Base-by-base conservation (phyloP, 2,888 invertebrate genomes). In the Drosophila kokeensis region DNA sequence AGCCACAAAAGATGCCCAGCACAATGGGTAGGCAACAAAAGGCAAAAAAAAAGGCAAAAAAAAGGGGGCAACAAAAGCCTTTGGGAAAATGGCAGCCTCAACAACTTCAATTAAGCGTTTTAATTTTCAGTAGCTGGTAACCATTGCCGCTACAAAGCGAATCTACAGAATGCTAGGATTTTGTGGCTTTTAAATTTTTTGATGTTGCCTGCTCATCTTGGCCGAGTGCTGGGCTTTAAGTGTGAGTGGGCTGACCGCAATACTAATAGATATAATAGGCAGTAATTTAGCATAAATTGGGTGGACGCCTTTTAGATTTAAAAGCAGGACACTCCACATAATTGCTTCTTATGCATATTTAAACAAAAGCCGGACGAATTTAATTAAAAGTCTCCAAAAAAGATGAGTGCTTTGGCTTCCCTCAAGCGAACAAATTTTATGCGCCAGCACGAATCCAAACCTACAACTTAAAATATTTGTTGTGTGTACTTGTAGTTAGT, bases 281-380 rank as follows among this genome's bases (percentile, higher is more conserved):
- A 82, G 88, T 86, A 82, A 83, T 66, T 86, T 82, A 62, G 73
- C 88, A 86, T 86, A 88, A 86, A 83, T 83, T 88, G 66, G 52
- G 77, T 30, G 45, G 60, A 58, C 59, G 30, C 6, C 57, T 21
- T 21, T 40, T 11, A 21, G 29, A n/a, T 8, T 45, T 21, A 45
- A 24, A 13, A 53, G 49, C 34, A 50, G 58, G 34, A 59, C 68
- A 71, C 74, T 80, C 55, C 59, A 69, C 71, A 65, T 84, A 87
- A 84, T 84, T 84, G 79, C 85, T 82, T 65, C 65, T 81, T 82
- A 79, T 87, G 85, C 79, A 85, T 81, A 85, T 83, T 81, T 85
- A 77, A 85, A 87, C 73, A 83, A 72, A 36, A 58, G 54, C 60
- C 36, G 69, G 11, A 50, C 13, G 68, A 55, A 53, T 72, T 75